Evolutionary conservation across 2,113 vertebrate genomes (phyloP).

Genomic region (Trinectes maculatus): DNA sequence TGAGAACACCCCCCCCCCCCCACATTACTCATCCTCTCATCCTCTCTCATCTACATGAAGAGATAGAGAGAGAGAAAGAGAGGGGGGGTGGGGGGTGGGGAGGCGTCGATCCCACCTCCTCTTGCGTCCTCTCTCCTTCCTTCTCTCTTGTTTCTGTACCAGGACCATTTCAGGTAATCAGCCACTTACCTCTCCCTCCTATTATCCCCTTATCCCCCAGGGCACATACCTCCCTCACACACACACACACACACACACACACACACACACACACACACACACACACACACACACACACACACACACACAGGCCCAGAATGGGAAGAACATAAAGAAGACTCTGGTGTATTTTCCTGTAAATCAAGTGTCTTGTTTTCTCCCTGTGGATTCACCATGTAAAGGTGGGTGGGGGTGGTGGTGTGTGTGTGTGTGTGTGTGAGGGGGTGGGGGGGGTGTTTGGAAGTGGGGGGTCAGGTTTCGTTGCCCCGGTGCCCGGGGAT

Average conservation of each 20-base stretch:
- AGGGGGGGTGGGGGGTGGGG: slow-evolving; percentile 10
- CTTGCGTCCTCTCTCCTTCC: neutral
- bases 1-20: slow-evolving; percentile 46
- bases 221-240: slow-evolving; percentile 58
- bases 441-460: neutral
- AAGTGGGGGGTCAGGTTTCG: slow-evolving; percentile 70
- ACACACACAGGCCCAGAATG: neutral
- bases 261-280: slow-evolving; percentile 19
- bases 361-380: slow-evolving; percentile 44
- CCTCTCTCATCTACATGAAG: slow-evolving; percentile 29
- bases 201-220: slow-evolving; percentile 60
- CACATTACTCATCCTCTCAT: slow-evolving; percentile 7
- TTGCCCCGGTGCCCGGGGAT: slow-evolving; percentile 70
- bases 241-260: slow-evolving; percentile 27
- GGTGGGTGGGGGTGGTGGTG: neutral
- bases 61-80: slow-evolving; percentile 3
- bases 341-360: slow-evolving; percentile 58
- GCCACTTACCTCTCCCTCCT: slow-evolving; percentile 66
- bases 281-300: slow-evolving; percentile 8
- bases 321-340: slow-evolving; percentile 22
- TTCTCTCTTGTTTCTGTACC: slow-evolving; percentile 41
- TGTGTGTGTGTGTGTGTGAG: too few species aligned
- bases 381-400: slow-evolving; percentile 4
- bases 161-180: slow-evolving; percentile 76
- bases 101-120: neutral